Conservation (phyloP, 1,140 invertebrate species). For the Nephotettix cincticeps region DNA sequence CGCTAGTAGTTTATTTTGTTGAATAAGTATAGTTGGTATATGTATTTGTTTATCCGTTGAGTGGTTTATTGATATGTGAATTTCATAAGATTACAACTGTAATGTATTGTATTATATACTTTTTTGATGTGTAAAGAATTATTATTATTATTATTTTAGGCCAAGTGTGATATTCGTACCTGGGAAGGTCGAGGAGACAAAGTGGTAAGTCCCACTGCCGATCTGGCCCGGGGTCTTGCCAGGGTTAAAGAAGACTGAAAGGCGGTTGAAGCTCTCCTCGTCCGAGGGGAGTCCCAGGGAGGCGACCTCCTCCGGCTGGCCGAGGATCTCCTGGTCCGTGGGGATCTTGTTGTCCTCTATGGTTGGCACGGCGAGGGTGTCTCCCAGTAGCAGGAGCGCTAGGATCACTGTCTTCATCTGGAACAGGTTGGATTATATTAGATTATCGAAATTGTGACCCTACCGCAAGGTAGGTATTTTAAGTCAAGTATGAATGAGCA, state of each 20-base stretch:
- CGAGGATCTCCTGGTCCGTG: constrained; percentile 35
- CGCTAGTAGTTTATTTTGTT: too few relatives aligned
- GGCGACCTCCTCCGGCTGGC: constrained; percentile 36
- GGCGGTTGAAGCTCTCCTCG: constrained; percentile 39
- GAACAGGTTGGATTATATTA: neutral
- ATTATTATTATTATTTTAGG: too few relatives aligned
- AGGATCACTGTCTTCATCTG: constrained; percentile 25
- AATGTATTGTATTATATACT: too few relatives aligned
- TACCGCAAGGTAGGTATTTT: too few relatives aligned
- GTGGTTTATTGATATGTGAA: too few relatives aligned
- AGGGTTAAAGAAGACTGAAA: constrained; percentile 29
- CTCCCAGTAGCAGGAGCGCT: constrained; percentile 22
- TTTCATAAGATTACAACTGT: too few relatives aligned
- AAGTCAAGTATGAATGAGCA: too few relatives aligned
- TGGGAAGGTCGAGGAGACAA: constrained; percentile 37
- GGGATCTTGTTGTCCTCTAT: constrained; percentile 36
- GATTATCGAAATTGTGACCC: too few relatives aligned
- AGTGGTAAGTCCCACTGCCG: constrained; percentile 34
- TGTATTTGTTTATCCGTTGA: too few relatives aligned
- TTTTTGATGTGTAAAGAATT: too few relatives aligned
- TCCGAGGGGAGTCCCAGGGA: constrained; percentile 35
- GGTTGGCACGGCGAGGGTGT: constrained; percentile 15
- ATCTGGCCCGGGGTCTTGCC: neutral
- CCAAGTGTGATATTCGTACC: constrained; percentile 33
- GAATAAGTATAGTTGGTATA: too few relatives aligned